Conservation (phyloP, 2,888 invertebrate species). For the Hypercompe scribonia region DNA sequence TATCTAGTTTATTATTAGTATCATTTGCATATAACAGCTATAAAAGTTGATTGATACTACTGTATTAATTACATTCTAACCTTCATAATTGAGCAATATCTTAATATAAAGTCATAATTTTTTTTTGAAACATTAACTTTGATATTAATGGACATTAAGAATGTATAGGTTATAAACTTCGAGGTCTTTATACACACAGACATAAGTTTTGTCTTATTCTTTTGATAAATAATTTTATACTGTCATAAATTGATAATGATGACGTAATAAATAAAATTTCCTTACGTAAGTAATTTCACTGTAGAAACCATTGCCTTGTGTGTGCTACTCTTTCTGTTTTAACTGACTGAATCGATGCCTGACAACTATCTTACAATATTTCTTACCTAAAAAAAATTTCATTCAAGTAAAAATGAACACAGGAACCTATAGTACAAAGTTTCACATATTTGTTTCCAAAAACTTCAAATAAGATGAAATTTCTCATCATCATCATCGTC, state of each 20-base stretch:
- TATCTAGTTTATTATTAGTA: not conserved
- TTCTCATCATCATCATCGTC: too few species aligned
- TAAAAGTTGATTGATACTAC: not conserved
- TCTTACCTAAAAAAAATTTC: too few species aligned
- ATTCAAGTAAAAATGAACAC: too few species aligned
- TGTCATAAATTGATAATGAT: too few species aligned
- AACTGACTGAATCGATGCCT: too few species aligned
- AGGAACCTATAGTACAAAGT: not conserved
- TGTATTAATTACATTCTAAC: not conserved
- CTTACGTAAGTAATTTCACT: too few species aligned
- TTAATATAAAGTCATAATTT: not conserved
- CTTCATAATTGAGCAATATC: not conserved
- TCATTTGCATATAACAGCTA: not conserved
- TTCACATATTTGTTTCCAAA: not conserved
- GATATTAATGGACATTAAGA: not conserved
- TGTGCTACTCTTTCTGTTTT: too few species aligned
- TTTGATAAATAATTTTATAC: too few species aligned
- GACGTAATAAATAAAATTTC: too few species aligned
- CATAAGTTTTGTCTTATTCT: too few species aligned
- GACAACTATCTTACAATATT: too few species aligned
- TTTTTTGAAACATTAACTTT: not conserved
- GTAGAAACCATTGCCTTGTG: too few species aligned
- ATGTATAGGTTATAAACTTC: not conserved
- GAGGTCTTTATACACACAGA: not conserved
- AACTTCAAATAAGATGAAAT: not conserved